Percentiles rank a stretch among this genome's conserved stretches.
phyloP scores from a whole-genome alignment of 64 coral and sea anemone species.

The Dendrophyllia cribrosa region DNA sequence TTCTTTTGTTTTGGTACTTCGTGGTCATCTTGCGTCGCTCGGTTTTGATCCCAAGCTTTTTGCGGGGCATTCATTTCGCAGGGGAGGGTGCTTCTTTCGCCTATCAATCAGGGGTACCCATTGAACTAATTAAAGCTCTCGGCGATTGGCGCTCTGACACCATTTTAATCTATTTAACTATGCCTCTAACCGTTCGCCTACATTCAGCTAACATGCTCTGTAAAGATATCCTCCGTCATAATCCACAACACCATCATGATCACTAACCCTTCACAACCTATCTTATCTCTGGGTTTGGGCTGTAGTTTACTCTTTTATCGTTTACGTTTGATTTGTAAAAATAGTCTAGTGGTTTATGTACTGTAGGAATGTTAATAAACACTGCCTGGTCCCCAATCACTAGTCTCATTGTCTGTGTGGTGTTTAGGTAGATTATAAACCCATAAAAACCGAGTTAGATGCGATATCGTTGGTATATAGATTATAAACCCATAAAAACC shows the following conservation, averaged over 20 bases:
- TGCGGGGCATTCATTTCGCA: conserved; percentile 51
- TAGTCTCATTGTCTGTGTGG: too few species aligned
- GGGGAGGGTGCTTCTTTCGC: conserved; percentile 35
- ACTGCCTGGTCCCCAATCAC: too few species aligned
- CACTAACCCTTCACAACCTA: conserved; percentile 11
- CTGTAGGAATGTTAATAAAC: too few species aligned
- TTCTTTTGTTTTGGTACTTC: conserved; percentile 35
- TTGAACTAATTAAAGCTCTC: conserved; percentile 68
- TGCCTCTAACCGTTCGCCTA: conserved; percentile 50
- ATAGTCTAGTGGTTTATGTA: too few species aligned
- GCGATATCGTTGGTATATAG: too few species aligned
- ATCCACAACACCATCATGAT: background rate
- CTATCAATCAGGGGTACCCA: conserved; percentile 44
- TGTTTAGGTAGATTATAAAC: too few species aligned
- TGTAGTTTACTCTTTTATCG: too few species aligned
- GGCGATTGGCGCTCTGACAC: conserved; percentile 74
- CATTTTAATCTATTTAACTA: conserved; percentile 60
- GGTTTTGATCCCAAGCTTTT: conserved; percentile 43
- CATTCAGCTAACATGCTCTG: conserved; percentile 50
- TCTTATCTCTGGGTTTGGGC: too few species aligned
- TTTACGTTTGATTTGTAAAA: too few species aligned
- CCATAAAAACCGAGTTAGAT: too few species aligned
- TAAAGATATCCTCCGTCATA: conserved; percentile 7
- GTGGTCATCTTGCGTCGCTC: conserved; percentile 27
- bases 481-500: too few species aligned